Base-by-base conservation (phyloP, 2,888 invertebrate genomes). In the Tridacna gigas region DNA sequence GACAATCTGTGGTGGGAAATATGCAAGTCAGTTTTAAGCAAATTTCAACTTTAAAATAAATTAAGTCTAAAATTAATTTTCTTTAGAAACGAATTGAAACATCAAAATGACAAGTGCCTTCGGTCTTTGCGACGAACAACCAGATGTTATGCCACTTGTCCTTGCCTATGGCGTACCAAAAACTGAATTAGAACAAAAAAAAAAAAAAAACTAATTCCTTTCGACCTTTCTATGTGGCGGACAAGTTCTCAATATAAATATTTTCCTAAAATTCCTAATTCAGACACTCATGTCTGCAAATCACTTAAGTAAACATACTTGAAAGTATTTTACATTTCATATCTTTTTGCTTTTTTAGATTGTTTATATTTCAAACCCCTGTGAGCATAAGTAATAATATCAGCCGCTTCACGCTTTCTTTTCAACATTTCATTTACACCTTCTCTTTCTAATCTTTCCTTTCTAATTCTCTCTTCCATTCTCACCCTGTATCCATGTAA, bases 301-400 rank as follows among this genome's bases (percentile, higher is more conserved):
- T 61, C 7, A 25, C 61, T 61, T 20, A 61, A 4, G 5, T 11
- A 60, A n/a, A 20, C 61, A 2, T n/a, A n/a, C n/a, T 9, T 22
- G 25, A 61, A 0, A n/a, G n/a, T 26, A 15, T 12, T 66, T 82
- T 79, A 87, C 87, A 87, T 87, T 81, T 87, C 87, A 56, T 47
- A 79, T 51, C 87, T 80, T 18, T 77, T 56, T 13, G 73, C 71
- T 22, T 47, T 26, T 63, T 61, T 76, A 60, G 79, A 79, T 11
- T 48, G 37, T 48, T 83, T 84, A 18, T 77, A 66, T 28, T 76
- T 73, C 61, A 74, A 66, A 22, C 83, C 79, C 61, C 87, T 87
- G 28, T 77, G 83, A 12, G 84, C 87, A 51, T 65, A 77, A 7
- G 80, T 63, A 63, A 87, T 84, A 0, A 83, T 61, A 79, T 81